Evolutionary conservation across 2,113 vertebrate species (phyloP), one percentile per base, ranked within the genome.

Genomic region (Carassius gibelio): DNA sequence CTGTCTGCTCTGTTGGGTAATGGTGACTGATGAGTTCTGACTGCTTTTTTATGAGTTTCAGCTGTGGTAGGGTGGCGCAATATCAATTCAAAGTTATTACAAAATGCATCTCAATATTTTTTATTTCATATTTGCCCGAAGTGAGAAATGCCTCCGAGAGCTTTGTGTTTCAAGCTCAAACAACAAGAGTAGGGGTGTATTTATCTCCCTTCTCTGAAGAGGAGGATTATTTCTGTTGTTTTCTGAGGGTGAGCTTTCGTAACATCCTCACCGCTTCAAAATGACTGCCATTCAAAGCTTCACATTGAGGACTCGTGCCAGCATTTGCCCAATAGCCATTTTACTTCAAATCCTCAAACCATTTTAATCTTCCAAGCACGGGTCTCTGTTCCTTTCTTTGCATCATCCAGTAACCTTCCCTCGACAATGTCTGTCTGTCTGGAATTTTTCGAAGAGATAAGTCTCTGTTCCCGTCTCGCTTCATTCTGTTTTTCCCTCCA

Each of bases 41-140:
- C 93, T 93, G 93, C 92, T 90, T 87, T 91, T 93, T 94, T 93
- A 95, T 93, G 93, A 93, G 93, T 93, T 93, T 92, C 90, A 89
- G 69, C 86, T 48, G 89, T 90, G 90, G 92, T 92, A 90, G 90
- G 85, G 84, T 88, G 91, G 90, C 90, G 91, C 87, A 88, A 88
- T 89, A 90, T 92, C 90, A 68, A 90, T 88, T 77, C 86, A 85
- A 88, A 90, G 92, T 72, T 72, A 79, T 85, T 86, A 87, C 69
- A 74, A 83, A 83, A 88, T 79, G 76, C 42, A 82, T 78, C 62
- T 68, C 71, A 85, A 81, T 86, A 62, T 64, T 81, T 81, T 79
- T 84, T 48, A 74, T 62, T 48, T 88, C 23, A 36, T 19, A 85
- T 81, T 45, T 21, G 42, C 75, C 30, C 26, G 34, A 71, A 50